Evolutionary conservation across 2,797 vertebrate species (phyloP).

Genomic region (Pipistrellus kuhlii): DNA sequence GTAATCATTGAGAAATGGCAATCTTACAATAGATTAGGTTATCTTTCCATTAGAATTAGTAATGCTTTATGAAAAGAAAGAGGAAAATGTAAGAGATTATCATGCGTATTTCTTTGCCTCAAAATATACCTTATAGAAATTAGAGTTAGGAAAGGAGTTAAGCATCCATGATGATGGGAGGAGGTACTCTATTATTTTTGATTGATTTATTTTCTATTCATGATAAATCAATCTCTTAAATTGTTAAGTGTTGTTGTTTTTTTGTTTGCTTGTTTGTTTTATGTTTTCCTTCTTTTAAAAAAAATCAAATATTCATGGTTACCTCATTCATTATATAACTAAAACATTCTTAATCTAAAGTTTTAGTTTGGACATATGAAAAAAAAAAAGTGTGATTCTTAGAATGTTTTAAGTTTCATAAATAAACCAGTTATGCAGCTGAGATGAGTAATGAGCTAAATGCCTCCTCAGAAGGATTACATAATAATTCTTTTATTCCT

Average conservation of each 20-base stretch:
- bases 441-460: conserved; percentile 68
- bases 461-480: conserved; percentile 8
- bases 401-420: conserved; percentile 34
- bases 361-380: not conserved
- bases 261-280: too few relatives aligned
- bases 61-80: not conserved
- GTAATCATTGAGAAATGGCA: conserved; percentile 16
- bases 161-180: not conserved
- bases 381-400: not conserved
- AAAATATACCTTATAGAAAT: not conserved
- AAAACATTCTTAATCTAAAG: not conserved
- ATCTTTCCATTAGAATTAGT: not conserved
- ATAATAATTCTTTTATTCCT: conserved; percentile 66
- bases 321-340: not conserved
- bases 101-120: not conserved
- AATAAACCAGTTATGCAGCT: not conserved
- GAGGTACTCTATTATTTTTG: not conserved
- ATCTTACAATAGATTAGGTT: not conserved
- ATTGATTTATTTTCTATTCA: not conserved
- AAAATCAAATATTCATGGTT: not conserved
- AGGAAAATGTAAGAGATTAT: not conserved
- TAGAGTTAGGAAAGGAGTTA: not conserved
- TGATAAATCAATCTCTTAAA: conserved; percentile 1
- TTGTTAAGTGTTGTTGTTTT: not conserved
- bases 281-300: not conserved